Conservation (phyloP, 2,888 invertebrate species). For the Ectemnius lituratus region DNA sequence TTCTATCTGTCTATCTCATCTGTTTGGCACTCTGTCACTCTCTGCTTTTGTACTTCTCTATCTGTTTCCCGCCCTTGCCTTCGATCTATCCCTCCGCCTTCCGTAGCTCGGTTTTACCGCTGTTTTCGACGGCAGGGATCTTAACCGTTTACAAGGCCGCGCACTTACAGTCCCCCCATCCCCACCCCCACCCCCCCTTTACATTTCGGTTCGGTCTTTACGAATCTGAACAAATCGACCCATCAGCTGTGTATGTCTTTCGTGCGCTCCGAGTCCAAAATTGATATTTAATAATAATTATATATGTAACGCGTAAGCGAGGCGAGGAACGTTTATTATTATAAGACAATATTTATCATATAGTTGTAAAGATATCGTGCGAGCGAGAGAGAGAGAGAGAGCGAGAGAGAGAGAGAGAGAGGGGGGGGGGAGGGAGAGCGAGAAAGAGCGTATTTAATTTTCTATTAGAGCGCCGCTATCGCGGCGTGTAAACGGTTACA, state of each 20-base stretch:
- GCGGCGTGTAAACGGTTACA: slow-evolving; percentile 40
- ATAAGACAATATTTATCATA: slow-evolving; percentile 16
- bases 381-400: too few relatives aligned
- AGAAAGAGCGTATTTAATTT: slow-evolving; percentile 29
- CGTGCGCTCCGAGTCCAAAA: slow-evolving; percentile 7
- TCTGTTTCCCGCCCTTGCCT: slow-evolving; percentile 13
- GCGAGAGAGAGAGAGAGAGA: too few relatives aligned
- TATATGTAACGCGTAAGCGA: slow-evolving; percentile 8
- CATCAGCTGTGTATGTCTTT: slow-evolving; percentile 3
- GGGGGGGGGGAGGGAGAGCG: too few relatives aligned
- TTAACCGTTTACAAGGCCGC: slow-evolving; percentile 27
- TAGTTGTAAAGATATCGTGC: slow-evolving; percentile 29
- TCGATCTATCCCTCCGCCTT: background rate
- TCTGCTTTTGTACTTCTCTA: background rate
- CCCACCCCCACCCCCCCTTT: background rate
- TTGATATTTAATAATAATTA: slow-evolving; percentile 26
- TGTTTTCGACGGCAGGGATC: background rate
- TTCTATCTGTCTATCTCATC: slow-evolving; percentile 18
- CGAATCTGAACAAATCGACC: slow-evolving; percentile 5
- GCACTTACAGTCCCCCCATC: background rate
- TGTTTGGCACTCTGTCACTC: slow-evolving; percentile 7
- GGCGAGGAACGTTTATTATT: slow-evolving; percentile 6
- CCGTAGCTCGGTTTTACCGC: background rate
- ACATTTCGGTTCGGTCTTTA: slow-evolving; percentile 9
- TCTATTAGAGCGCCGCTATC: slow-evolving; percentile 7